Conservation (phyloP, 2,797 vertebrate species). For the Fratercula arctica region DNA sequence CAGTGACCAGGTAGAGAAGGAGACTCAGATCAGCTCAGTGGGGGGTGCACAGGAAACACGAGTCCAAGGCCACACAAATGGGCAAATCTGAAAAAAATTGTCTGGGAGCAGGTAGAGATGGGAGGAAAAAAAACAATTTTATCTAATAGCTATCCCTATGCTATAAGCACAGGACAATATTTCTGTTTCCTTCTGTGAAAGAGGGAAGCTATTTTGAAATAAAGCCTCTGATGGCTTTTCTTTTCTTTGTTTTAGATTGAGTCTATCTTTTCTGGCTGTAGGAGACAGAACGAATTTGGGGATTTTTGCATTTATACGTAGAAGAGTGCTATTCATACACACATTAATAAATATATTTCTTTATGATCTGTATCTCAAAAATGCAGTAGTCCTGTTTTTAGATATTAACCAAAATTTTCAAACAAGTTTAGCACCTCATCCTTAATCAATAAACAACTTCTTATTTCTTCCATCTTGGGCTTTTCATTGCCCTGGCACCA, state of each 20-base stretch:
- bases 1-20: neutral
- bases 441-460: neutral
- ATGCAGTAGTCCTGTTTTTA: neutral
- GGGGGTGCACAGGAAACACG: neutral
- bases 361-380: neutral
- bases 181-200: neutral
- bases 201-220: neutral
- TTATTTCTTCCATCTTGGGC: neutral
- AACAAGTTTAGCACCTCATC: neutral
- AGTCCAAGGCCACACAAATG: neutral
- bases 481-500: neutral
- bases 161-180: neutral
- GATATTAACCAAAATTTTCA: neutral
- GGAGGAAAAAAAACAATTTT: neutral
- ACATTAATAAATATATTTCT: neutral
- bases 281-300: neutral
- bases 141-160: neutral
- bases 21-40: neutral
- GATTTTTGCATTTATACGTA: neutral
- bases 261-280: neutral
- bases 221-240: neutral
- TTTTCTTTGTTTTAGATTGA: neutral
- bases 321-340: neutral
- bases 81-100: neutral
- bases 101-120: neutral